phyloP scores from a whole-genome alignment of 2,888 invertebrate species.

The Ceraclea dissimilis region DNA sequence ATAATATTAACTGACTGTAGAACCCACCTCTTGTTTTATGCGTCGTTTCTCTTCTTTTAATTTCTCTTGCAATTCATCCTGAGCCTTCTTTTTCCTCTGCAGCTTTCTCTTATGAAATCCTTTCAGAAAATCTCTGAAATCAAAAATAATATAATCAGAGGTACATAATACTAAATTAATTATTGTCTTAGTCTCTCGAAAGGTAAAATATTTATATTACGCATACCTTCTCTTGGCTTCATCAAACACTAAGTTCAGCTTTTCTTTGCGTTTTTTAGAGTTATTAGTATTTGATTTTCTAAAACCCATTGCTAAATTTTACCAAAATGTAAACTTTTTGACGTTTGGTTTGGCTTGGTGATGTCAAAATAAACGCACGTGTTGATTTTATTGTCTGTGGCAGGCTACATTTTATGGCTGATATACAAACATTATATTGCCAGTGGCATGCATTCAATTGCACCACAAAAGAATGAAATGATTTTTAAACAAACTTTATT shows the following conservation, averaged over 20 bases:
- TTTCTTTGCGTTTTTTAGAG: conserved; percentile 33
- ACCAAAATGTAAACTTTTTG: no score
- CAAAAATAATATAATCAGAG: no score
- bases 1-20: no score
- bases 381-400: neutral
- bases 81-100: conserved; percentile 65
- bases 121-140: conserved; percentile 67
- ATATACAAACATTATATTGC: no score
- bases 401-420: no score
- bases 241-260: conserved; percentile 52
- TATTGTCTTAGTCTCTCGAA: neutral
- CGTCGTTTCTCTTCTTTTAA: conserved; percentile 69
- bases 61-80: conserved; percentile 61
- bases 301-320: neutral
- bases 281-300: neutral
- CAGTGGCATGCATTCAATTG: no score
- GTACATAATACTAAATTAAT: no score
- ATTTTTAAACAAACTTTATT: no score
- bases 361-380: neutral
- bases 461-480: no score
- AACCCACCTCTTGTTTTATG: conserved; percentile 60
- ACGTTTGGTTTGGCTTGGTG: no score
- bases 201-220: neutral
- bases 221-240: conserved; percentile 50
- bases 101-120: conserved; percentile 77